Evolutionary conservation across 2,888 invertebrate species (phyloP), one percentile per base, ranked within the genome.

Genomic region (Hololepta plana): DNA sequence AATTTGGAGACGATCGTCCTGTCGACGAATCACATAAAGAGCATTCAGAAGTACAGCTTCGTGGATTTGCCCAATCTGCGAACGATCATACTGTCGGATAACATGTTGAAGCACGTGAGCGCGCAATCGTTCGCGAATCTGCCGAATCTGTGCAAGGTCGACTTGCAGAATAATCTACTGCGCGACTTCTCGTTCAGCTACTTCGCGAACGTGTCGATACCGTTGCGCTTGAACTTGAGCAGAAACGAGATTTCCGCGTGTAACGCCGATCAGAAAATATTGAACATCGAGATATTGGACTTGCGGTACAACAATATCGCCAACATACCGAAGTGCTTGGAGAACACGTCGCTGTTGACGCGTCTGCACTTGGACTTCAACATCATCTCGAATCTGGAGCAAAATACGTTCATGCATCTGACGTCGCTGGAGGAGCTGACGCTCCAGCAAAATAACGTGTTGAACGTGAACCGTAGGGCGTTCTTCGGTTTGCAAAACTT

Each of bases 61-160:
- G 61, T 64, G 40, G 72, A 79, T 53, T 64, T 88, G 49, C 71
- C 75, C 16, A 72, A 71, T 49, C 64, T 91, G 38, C 67, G 72
- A 40, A 81, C 79, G 45, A 60, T 91, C 41, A 79, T 87, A 49
- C 59, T 91, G 39, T 76, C 82, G 27, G 72, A 79, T 45, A 91
- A 91, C 57, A 62, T 71, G 40, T 67, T 91, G 42, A 62, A 62
- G 34, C 65, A 67, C 36, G 68, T 91, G 40, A 73, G 73, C 32
- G 64, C 65, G 22, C 66, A 68, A 27, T 72, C 84, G 4, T 80
- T 90, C 45, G 60, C 65, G 29, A 72, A 80, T 45, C 59, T 88
- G 41, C 72, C 77, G 12, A 72, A 68, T 46, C 55, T 91, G 39
- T 68, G 72, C 36, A 71, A 74, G 43, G 57, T 90, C 29, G 84